Base-by-base conservation (phyloP, 2,113 vertebrate species). In the Tragulus kanchil region DNA sequence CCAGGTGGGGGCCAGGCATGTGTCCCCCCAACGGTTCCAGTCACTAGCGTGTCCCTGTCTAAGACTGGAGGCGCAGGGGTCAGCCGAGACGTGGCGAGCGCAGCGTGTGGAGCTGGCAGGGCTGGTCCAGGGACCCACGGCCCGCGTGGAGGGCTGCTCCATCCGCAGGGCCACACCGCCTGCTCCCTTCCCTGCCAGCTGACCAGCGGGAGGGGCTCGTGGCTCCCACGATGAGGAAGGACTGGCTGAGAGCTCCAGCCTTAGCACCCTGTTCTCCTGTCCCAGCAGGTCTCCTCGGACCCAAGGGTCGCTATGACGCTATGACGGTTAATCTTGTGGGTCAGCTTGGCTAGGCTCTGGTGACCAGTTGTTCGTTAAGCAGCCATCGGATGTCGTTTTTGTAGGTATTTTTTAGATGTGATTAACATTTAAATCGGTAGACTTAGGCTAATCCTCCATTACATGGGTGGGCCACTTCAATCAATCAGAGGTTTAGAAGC, bases 401-500 rank as follows among this genome's bases (percentile, higher is more conserved):
- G 59, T 42, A 64, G 71, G 71, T 93, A 48, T 94, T 81, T 79
- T 95, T 91, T 56, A 84, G 87, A 73, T 93, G 54, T 1, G 77
- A 78, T 89, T 96, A 78, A 89, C 54, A 42, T 73, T 96, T 69
- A 83, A 96, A 78, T 82, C 79, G 3, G 36, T 17, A 31, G 71
- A 54, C 8, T 94, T 90, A 79, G 61, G 59, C 78, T 42, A 93
- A 85, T 7, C 12, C 71, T 82, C 48, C n/a, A 13, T 59, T 14
- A 1, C 1, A 1, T 73, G 65, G 71, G 83, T 54, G 85, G 85
- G 50, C 23, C 69, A 84, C 25, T 79, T 42, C 21, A 77, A 42
- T 48, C 42, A 6, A 31, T 10, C 5, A 42, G 88, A 31, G 21
- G 64, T 56, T 94, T 86, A 36, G 50, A 64, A 75, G 8, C 28